Base-by-base conservation (phyloP, 92 coral and sea anemone genomes). In the Epizoanthus rinbou region DNA sequence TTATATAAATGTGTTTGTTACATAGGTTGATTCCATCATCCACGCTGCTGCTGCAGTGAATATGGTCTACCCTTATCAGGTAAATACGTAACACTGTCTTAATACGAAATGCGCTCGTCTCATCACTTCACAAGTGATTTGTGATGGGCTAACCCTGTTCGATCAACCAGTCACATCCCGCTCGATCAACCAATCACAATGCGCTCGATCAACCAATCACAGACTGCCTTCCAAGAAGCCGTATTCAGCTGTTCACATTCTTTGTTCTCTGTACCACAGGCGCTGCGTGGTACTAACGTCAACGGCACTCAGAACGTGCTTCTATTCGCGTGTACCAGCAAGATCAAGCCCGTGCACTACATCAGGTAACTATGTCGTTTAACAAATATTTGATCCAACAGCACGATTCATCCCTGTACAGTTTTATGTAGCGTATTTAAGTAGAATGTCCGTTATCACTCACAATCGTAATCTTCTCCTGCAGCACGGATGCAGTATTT, bases 51-150 rank as follows among this genome's bases (percentile, higher is more conserved):
- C 98, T 11, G 87, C 90, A 3, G 98, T 93, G 8, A 93, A 93
- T 62, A 93, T 93, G 98, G 98, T 93, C 28, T 93, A 93, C 60
- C 98, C 98, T 2, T 93, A 91, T 57, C 90, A 89, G 98, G 98
- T 92, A 10, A 39, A 23, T 50, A 57, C 39, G 19, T n/a, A n/a
- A n/a, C n/a, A n/a, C n/a, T n/a, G n/a, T n/a, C n/a, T n/a, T n/a
- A n/a, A n/a, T n/a, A n/a, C n/a, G n/a, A n/a, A n/a, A n/a, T n/a
- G n/a, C n/a, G n/a, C n/a, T n/a, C n/a, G n/a, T n/a, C n/a, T n/a
- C n/a, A n/a, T n/a, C n/a, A n/a, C n/a, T n/a, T n/a, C n/a, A n/a
- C n/a, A n/a, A n/a, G 39, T 35, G 4, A 4, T 4, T 35, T 35
- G 39, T 35, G 39, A 35, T 35, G 2, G 39, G 39, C 53, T 0